Percentiles rank a stretch among this genome's conserved stretches.
phyloP scores from a whole-genome alignment of 2,113 vertebrate species.

The Procapra przewalskii region DNA sequence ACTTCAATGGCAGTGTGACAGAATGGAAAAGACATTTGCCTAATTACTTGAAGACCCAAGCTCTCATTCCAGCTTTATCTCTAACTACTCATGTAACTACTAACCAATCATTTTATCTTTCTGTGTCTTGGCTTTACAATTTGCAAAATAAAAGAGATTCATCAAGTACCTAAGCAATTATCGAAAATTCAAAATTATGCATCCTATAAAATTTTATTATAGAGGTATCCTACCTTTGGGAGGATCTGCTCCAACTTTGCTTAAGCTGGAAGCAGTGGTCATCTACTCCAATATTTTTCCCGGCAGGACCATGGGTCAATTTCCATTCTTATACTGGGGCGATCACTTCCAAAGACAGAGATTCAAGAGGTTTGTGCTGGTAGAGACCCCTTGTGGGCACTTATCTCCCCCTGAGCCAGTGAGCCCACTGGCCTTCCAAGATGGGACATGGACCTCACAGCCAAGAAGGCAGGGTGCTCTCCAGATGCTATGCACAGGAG shows the following conservation, averaged over 20 bases:
- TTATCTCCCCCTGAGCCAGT: rapidly evolving
- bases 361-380: neutral
- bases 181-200: neutral
- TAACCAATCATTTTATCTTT: neutral
- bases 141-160: neutral
- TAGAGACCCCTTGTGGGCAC: neutral
- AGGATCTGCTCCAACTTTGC: neutral
- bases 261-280: neutral
- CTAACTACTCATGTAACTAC: neutral
- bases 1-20: neutral
- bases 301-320: neutral
- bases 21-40: neutral
- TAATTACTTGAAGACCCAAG: neutral
- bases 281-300: neutral
- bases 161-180: neutral
- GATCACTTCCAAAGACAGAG: neutral
- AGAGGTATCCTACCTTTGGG: neutral
- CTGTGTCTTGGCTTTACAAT: neutral
- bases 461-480: slow-evolving; percentile 52
- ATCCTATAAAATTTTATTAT: neutral
- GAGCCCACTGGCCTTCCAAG: slow-evolving; percentile 51
- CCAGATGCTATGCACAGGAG: neutral
- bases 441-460: slow-evolving; percentile 14
- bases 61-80: neutral
- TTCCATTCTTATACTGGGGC: neutral